Evolutionary conservation across 2,113 vertebrate species (phyloP).

Genomic region (Baryphthengus martii): DNA sequence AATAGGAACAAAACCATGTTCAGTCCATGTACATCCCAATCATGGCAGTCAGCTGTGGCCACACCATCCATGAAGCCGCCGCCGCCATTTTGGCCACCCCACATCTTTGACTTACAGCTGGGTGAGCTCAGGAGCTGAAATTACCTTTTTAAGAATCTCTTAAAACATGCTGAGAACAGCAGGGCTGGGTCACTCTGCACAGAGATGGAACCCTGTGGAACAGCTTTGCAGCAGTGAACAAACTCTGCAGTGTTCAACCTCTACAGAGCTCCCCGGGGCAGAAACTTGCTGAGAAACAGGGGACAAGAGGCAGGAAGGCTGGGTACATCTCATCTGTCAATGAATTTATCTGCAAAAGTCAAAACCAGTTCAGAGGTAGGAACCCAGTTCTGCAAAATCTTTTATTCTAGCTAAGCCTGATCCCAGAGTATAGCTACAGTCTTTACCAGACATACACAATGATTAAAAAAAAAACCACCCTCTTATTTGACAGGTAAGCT

Average conservation of each 20-base stretch:
- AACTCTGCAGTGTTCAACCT: background rate
- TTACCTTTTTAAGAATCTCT: background rate
- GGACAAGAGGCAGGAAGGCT: background rate
- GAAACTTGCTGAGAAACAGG: background rate
- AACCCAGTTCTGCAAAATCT: background rate
- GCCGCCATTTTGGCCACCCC: background rate
- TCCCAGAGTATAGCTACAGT: background rate
- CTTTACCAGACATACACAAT: background rate
- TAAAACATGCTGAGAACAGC: background rate
- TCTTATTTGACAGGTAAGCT: background rate
- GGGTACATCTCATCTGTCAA: background rate
- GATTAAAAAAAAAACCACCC: background rate
- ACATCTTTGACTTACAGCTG: background rate
- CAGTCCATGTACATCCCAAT: background rate
- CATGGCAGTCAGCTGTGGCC: background rate
- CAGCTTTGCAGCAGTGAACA: background rate
- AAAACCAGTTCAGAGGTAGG: background rate
- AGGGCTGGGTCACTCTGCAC: background rate
- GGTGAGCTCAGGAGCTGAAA: background rate
- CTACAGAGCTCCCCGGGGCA: background rate
- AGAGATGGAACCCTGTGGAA: accelerated
- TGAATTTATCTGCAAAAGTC: background rate
- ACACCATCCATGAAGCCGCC: background rate
- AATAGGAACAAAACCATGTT: background rate
- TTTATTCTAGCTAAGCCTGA: background rate